phyloP scores from a whole-genome alignment of 2,888 invertebrate species.

The Sminthurides aquaticus region DNA sequence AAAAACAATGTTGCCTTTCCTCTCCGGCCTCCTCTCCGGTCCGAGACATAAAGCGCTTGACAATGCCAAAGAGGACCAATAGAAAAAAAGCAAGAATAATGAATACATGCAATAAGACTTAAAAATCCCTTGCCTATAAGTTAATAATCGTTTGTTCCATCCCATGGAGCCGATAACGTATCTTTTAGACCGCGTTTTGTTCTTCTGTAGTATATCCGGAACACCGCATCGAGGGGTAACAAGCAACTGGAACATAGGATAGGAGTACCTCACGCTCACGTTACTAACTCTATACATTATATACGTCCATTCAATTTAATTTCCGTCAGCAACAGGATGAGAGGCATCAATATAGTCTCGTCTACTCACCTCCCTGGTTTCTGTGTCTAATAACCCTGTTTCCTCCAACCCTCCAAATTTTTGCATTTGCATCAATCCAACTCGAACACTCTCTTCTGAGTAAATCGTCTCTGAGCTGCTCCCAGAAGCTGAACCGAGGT shows the following conservation, averaged over 20 bases:
- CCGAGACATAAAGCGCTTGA: no score
- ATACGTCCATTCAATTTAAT: no score
- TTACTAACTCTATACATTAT: no score
- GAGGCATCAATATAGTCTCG: no score
- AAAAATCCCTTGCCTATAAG: slow-evolving; percentile 63
- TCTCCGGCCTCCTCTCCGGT: no score
- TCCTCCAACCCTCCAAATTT: slow-evolving; percentile 62
- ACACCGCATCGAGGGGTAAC: slow-evolving; percentile 63
- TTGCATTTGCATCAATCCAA: slow-evolving; percentile 61
- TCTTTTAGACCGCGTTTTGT: slow-evolving; percentile 56
- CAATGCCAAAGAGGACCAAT: no score
- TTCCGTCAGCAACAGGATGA: no score
- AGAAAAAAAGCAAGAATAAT: no score
- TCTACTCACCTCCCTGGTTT: slow-evolving; percentile 55
- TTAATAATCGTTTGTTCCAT: slow-evolving; percentile 62
- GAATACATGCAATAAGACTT: no score
- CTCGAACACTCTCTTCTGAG: slow-evolving; percentile 56
- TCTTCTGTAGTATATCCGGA: slow-evolving; percentile 54
- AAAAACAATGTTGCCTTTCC: no score
- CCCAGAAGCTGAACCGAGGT: slow-evolving; percentile 45
- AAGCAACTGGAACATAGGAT: slow-evolving; percentile 56
- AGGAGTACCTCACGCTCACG: no score
- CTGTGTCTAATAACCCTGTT: slow-evolving; percentile 61
- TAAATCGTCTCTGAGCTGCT: slow-evolving; percentile 58
- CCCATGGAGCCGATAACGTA: slow-evolving; percentile 57